Evolutionary conservation across 2,888 invertebrate species (phyloP), one percentile per base, ranked within the genome.

Genomic region (Hetaerina titia): DNA sequence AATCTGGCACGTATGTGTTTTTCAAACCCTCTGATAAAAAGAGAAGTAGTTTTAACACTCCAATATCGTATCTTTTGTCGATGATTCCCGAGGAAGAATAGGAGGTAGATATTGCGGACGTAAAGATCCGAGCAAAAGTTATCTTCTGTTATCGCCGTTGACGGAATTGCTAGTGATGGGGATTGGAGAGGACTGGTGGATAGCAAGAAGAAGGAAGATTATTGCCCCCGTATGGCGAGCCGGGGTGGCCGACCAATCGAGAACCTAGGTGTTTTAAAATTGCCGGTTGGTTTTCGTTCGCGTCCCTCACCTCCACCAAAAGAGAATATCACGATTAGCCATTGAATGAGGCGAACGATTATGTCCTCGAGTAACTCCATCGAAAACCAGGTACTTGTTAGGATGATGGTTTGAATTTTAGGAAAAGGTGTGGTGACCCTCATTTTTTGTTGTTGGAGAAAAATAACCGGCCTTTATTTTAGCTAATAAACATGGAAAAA

Each of bases 11-110:
- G 56, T 64, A 45, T 90, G 45, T 92, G 81, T 69, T 92, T 11
- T 92, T 13, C 56, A n/a, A 69, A 56, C 90, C 22, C 90, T 90
- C 64, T 31, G 60, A 31, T 63, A 64, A 90, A 81, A 74, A 74
- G 2, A 31, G 25, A 81, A 81, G 25, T 81, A 31, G 25, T 69
- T 31, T 31, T 31, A 31, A 81, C 25, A 5, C 81, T 81, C 81
- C 81, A 81, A 81, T 81, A 81, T 81, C 81, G 31, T 81, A 81
- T 81, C 81, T 81, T 81, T 81, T 81, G 31, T 81, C 81, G 31
- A 81, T 11, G 25, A 13, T 25, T 81, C 31, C 8, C 31, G 1
- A 2, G 81, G 31, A 31, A 25, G 25, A 25, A 25, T 81, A 8
- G 31, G 81, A 5, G 81, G 81, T 31, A 25, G 81, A 81, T 81